Percentiles rank a stretch among this genome's conserved stretches.
Conservation (phyloP, 2,797 vertebrate species). For the Monodelphis domestica region DNA sequence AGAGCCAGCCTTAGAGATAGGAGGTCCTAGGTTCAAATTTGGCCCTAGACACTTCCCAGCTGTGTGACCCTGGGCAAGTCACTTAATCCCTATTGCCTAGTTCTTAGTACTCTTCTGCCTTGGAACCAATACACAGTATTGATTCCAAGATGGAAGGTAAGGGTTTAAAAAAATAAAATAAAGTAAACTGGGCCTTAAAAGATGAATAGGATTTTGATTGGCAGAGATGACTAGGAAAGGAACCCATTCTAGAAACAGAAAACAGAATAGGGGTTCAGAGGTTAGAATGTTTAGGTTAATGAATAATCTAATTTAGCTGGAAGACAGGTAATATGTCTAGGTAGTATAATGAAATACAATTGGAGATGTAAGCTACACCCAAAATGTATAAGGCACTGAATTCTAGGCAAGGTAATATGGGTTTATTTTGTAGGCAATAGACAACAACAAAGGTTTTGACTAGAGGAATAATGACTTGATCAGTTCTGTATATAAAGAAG, state of each 20-base stretch:
- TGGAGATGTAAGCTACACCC: neutral
- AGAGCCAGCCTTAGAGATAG: too few relatives aligned
- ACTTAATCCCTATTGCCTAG: too few relatives aligned
- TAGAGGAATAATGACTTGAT: neutral
- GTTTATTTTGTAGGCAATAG: neutral
- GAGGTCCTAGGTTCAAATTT: too few relatives aligned
- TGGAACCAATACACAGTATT: too few relatives aligned
- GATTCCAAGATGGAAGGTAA: too few relatives aligned
- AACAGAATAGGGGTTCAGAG: neutral
- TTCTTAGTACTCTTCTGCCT: too few relatives aligned
- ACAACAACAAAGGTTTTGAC: neutral
- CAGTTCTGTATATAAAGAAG: neutral
- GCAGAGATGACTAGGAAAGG: neutral
- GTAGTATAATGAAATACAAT: neutral
- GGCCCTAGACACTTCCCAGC: too few relatives aligned
- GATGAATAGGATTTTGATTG: neutral
- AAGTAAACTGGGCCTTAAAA: neutral
- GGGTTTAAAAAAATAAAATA: too few relatives aligned
- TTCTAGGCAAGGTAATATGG: neutral
- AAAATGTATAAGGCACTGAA: neutral
- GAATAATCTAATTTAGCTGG: neutral
- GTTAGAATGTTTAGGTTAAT: neutral
- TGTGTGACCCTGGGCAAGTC: too few relatives aligned
- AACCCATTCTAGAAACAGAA: neutral
- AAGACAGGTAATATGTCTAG: neutral